Evolutionary conservation across 1,140 invertebrate species (phyloP), one percentile per base, ranked within the genome.

Genomic region (Cyclina sinensis): DNA sequence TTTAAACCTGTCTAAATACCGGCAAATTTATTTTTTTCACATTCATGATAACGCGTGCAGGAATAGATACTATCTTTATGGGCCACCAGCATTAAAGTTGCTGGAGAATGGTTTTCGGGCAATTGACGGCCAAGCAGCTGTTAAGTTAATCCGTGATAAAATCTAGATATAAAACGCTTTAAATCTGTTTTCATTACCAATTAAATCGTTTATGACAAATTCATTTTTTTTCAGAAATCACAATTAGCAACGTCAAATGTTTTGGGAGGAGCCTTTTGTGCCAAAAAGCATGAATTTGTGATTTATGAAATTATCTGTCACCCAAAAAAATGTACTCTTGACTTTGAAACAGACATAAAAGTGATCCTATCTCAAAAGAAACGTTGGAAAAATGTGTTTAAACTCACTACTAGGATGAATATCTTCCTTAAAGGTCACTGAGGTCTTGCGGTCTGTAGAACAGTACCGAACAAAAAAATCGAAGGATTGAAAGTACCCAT

Each of bases 41-140:
- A 37, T 51, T 76, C n/a, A 46, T 14, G 37, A 11, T 24, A 21
- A 48, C 84, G 84, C 84, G 84, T 86, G 84, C 84, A 27, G 37
- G n/a, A 4, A 24, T 39, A 65, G 84, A 86, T 86, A 86, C 35
- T 21, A 86, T 86, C 84, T 86, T 86, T 86, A 86, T 86, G 48
- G 84, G 48, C 57, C 54, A 62, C 35, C 11, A 78, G 48, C 46
- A 86, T 43, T 62, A 86, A 86, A 57, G 54, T 35, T 43, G 27
- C 9, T 39, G 46, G 32, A 39, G 43, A 46, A 51, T 62, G 51
- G 78, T 76, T 86, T 86, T 86, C 48, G 70, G 51, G 54, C 43
- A 73, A 78, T 57, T 59, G 46, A 57, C 84, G 68, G 35, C 84
- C 62, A 14, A 27, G 84, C 84, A 86, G 84, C 59, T 86, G 84